phyloP scores from a whole-genome alignment of 2,888 invertebrate genomes.

The Machimus rusticus region DNA sequence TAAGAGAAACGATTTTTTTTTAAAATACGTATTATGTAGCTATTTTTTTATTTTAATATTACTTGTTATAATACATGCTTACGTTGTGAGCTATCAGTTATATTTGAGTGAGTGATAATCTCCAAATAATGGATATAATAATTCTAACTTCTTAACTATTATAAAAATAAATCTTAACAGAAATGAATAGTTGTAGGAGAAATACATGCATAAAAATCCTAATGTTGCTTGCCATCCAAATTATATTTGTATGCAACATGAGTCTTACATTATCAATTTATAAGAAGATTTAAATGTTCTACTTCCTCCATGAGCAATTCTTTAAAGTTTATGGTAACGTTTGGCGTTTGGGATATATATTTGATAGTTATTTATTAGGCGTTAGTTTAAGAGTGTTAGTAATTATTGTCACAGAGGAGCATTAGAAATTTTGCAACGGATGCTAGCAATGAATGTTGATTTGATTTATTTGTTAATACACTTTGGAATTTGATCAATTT shows the following conservation, averaged over 20 bases:
- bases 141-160: not conserved
- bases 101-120: not conserved
- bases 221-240: not conserved
- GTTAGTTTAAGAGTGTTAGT: not conserved
- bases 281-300: not conserved
- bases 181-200: not conserved
- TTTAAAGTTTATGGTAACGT: too few species aligned
- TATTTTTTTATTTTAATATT: too few species aligned
- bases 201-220: not conserved
- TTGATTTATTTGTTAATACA: not conserved
- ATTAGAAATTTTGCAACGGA: not conserved
- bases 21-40: too few species aligned
- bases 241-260: not conserved
- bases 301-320: not conserved
- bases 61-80: too few species aligned
- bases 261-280: not conserved
- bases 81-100: not conserved
- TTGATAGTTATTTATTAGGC: not conserved
- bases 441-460: not conserved
- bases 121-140: not conserved
- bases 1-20: too few species aligned
- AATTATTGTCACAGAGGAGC: not conserved
- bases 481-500: not conserved
- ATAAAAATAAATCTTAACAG: not conserved
- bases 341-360: not conserved